A percentile compares a stretch with the other conserved stretches of the same genome.
These are phyloP conservation scores for Rhadina sibilatrix DNA, from an alignment of 2,113 vertebrate species.

Conservation along the genomic window DNA sequence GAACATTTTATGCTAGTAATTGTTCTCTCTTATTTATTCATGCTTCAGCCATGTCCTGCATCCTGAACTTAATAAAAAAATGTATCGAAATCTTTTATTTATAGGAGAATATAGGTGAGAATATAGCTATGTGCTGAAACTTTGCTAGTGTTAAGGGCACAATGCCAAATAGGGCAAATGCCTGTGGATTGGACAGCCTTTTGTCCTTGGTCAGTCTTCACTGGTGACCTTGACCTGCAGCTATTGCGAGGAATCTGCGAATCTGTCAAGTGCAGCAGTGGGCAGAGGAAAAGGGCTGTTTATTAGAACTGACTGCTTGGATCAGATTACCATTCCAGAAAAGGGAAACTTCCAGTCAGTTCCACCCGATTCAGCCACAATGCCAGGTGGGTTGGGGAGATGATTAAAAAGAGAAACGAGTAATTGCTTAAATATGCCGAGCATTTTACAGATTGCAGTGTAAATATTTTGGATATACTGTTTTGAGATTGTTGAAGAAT, in stretches of 20 bases:
- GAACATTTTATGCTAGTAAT: neutral
- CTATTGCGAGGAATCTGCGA: neutral
- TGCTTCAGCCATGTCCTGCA: neutral
- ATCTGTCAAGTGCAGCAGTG: constrained; percentile 8
- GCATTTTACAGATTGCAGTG: neutral
- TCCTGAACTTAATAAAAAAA: neutral
- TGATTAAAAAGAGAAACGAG: neutral
- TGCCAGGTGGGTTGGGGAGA: constrained; percentile 34
- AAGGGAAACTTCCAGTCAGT: neutral
- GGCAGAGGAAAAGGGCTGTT: constrained; percentile 27
- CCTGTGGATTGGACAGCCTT: neutral
- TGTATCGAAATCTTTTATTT: neutral
- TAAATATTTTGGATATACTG: constrained; percentile 45
- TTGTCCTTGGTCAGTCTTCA: neutral
- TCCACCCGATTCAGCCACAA: neutral
- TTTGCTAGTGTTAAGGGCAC: neutral
- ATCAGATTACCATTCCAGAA: neutral
- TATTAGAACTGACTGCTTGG: neutral
- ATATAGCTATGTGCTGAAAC: neutral
- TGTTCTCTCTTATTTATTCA: neutral
- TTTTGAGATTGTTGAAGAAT: constrained; percentile 52
- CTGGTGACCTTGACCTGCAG: constrained; percentile 39
- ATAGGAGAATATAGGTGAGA: neutral
- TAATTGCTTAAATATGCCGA: neutral
- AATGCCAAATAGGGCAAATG: neutral